Percentiles rank a stretch among this genome's conserved stretches.
Conservation (phyloP, 1,140 invertebrate species). For the Hyles euphorbiae region DNA sequence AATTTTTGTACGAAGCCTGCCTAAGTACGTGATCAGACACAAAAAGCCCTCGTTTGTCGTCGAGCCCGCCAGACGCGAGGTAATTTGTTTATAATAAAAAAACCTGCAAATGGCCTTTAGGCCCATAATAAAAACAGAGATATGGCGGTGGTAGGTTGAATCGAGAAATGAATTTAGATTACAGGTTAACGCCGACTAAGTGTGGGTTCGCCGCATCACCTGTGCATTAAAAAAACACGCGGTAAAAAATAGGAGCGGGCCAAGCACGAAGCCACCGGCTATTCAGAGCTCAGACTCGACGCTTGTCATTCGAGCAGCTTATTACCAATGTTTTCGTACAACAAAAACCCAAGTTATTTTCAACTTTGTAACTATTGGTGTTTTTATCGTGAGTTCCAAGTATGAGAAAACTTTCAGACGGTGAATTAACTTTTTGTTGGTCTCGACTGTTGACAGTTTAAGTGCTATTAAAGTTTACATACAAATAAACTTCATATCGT, state of each 20-base stretch:
- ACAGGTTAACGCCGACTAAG: constrained; percentile 71
- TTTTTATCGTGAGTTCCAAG: constrained; percentile 15
- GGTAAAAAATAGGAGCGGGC: constrained; percentile 37
- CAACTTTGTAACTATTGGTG: constrained; percentile 19
- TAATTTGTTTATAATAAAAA: constrained; percentile 73
- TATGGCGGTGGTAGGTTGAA: constrained; percentile 62
- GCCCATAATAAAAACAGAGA: constrained; percentile 72
- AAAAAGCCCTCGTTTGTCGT: constrained; percentile 44
- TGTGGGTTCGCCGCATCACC: constrained; percentile 63
- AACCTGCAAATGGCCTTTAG: constrained; percentile 67
- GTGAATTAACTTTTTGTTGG: constrained; percentile 5
- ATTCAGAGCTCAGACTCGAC: constrained; percentile 35
- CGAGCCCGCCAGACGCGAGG: constrained; percentile 51
- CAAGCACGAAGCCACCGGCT: constrained; percentile 38
- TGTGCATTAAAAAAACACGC: constrained; percentile 55
- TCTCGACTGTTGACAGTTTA: not conserved
- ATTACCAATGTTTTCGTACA: constrained; percentile 36
- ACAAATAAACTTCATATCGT: no score
- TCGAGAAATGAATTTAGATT: constrained; percentile 75
- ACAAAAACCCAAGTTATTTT: constrained; percentile 13
- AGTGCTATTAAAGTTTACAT: no score
- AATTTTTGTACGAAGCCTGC: no score
- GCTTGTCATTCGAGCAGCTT: constrained; percentile 33
- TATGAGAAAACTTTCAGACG: constrained; percentile 18
- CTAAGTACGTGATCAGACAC: constrained; percentile 13